Evolutionary conservation across 2,797 vertebrate genomes (phyloP), one percentile per base, ranked within the genome.

Genomic region (Gorsachius magnificus): DNA sequence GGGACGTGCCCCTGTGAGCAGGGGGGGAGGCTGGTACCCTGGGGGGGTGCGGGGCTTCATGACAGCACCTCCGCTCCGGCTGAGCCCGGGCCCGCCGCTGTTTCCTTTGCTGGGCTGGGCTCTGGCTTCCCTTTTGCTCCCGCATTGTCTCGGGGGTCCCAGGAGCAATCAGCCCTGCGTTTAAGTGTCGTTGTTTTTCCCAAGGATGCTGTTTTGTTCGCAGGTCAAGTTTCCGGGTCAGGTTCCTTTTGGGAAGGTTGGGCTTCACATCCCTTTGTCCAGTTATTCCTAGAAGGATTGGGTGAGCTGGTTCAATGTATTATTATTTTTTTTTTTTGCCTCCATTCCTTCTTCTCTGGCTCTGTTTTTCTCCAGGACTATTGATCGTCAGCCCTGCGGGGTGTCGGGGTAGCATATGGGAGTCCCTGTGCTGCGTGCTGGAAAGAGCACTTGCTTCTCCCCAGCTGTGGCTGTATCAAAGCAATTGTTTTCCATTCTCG

Each of bases 21-120:
- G 68, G 26, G 4, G 1, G 33, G 76, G 81, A 36, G 16, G 41
- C 41, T 41, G 53, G 14, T 11, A 57, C 31, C 61, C 50, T 20
- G 85, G 74, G 84, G 66, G 24, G 50, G 61, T 43, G n/a, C 77
- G 51, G 81, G 54, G 50, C 35, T 63, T 36, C 43, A 5, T 51
- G 46, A 28, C 56, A 70, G 70, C 65, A 69, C 36, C 79, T 36
- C 48, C 0, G 1, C 28, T 31, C 1, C 2, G 6, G 26, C 38
- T 24, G 18, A 57, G 36, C 12, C 5, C 11, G 25, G n/a, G 1
- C 8, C 4, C 13, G 2, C 0, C 1, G 5, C 0, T 1, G 5
- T 38, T 94, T 92, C 93, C 88, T 68, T 70, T 22, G 46, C 7
- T 2, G 19, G n/a, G 4, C 21, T 7, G n/a, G 54, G 46, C 43